Evolutionary conservation across 2,113 vertebrate species (phyloP).

Genomic region (Myrmecophaga tridactyla): DNA sequence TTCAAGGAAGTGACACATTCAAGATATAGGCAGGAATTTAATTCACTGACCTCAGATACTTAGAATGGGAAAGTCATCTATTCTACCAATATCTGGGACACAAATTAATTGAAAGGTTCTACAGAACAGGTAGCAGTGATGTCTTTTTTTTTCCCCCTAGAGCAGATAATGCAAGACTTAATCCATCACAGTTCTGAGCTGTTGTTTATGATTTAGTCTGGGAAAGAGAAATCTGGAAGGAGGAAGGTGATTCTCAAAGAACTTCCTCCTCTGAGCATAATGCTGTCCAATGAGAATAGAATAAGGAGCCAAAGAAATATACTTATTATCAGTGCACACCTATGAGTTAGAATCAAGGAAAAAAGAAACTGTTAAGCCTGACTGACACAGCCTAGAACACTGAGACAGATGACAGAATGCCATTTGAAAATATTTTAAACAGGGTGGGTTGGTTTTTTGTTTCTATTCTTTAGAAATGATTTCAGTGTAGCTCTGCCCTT

Average conservation of each 20-base stretch:
- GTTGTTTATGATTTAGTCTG: neutral
- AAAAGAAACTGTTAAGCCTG: neutral
- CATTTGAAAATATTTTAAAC: neutral
- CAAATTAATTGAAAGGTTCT: neutral
- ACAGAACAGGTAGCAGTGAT: neutral
- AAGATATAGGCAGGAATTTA: neutral
- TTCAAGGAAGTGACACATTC: neutral
- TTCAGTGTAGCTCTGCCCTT: neutral
- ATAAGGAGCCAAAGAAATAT: neutral
- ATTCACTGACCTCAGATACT: neutral
- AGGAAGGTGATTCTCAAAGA: neutral
- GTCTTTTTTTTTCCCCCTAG: neutral
- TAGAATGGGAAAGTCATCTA: neutral
- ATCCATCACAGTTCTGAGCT: neutral
- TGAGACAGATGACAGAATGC: neutral
- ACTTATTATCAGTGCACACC: neutral
- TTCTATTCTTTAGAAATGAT: neutral
- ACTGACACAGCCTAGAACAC: neutral
- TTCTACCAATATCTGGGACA: neutral
- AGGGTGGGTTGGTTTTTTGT: neutral
- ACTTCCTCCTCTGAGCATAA: accelerated
- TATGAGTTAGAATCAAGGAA: neutral
- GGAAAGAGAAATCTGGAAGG: neutral
- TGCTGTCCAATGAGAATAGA: neutral
- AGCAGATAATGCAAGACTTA: neutral